phyloP scores from a whole-genome alignment of 1,140 invertebrate species.

The Coenobita brevimanus region DNA sequence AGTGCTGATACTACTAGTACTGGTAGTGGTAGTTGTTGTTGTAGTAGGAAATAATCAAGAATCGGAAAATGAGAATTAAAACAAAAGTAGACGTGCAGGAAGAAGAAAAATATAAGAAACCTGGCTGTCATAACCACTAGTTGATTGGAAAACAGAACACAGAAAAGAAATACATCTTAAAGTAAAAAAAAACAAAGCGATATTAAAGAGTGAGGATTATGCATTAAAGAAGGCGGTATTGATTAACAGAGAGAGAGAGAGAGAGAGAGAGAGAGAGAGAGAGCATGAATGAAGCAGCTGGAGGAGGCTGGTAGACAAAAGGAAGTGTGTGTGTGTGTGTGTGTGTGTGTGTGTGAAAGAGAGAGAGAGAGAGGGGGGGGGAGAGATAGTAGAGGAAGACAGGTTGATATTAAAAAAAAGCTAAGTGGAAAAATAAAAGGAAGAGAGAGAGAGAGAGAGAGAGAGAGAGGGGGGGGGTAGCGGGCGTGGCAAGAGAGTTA shows the following conservation, averaged over 20 bases:
- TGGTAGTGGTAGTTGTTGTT: no score
- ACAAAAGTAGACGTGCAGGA: not conserved
- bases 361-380: not conserved
- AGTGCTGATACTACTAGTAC: not conserved
- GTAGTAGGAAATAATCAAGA: no score
- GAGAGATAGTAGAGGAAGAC: not conserved
- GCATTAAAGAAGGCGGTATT: not conserved
- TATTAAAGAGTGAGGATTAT: no score
- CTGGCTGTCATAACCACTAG: no score
- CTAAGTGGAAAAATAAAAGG: no score
- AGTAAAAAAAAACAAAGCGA: no score
- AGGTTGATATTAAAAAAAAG: not conserved
- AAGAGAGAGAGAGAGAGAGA: no score
- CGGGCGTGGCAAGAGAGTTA: not conserved
- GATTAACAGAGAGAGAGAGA: not conserved
- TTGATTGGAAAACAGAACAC: no score
- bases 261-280: not conserved
- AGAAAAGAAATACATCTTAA: no score
- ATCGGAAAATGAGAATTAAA: no score
- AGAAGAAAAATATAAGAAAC: not conserved
- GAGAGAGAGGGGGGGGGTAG: not conserved
- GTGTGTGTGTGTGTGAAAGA: no score
- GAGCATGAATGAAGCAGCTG: not conserved
- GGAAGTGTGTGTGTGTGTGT: not conserved
- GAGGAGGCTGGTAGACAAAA: not conserved